These are phyloP conservation scores for Orius insidiosus DNA, from an alignment of 1,140 invertebrate genomes.

Conservation along the genomic window DNA sequence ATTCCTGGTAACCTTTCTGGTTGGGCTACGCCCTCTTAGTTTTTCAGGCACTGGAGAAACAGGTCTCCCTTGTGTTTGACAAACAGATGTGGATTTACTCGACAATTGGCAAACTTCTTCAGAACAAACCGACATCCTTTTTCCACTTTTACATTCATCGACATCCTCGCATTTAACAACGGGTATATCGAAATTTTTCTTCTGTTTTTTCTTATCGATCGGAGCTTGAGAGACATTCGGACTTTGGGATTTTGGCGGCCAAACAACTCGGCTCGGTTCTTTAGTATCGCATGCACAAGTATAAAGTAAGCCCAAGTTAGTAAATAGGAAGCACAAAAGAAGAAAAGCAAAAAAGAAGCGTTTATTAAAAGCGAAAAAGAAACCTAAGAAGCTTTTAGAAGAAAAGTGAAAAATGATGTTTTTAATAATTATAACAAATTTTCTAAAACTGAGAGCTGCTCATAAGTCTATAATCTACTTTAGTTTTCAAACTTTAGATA, in stretches of 20 bases:
- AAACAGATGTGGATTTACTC: constrained; percentile 4
- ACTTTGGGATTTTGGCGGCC: too few species aligned
- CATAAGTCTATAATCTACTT: constrained; percentile 8
- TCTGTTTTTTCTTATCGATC: too few species aligned
- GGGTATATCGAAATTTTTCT: too few species aligned
- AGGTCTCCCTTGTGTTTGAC: constrained; percentile 7
- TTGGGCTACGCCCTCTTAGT: constrained; percentile 3
- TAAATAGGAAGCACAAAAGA: constrained; percentile 1
- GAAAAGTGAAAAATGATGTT: constrained; percentile 12
- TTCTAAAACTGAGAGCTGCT: constrained; percentile 4
- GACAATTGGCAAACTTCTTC: constrained; percentile 17
- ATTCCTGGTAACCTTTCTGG: neutral
- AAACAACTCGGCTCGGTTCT: too few species aligned
- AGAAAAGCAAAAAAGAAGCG: constrained; percentile 3
- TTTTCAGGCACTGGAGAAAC: constrained; percentile 13
- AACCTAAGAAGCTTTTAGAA: constrained; percentile 8
- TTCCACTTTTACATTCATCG: constrained; percentile 1
- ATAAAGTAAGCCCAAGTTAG: constrained; percentile 1
- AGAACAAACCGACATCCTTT: constrained; percentile 20
- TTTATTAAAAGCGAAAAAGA: constrained; percentile 8
- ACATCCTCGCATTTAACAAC: too few species aligned
- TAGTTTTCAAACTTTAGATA: constrained; percentile 31
- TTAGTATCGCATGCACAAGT: neutral
- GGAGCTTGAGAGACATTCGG: too few species aligned
- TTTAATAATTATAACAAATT: too few species aligned